These are phyloP conservation scores for Lasioglossum leucozonium DNA, from an alignment of 2,888 invertebrate genomes.

Conservation along the genomic window DNA sequence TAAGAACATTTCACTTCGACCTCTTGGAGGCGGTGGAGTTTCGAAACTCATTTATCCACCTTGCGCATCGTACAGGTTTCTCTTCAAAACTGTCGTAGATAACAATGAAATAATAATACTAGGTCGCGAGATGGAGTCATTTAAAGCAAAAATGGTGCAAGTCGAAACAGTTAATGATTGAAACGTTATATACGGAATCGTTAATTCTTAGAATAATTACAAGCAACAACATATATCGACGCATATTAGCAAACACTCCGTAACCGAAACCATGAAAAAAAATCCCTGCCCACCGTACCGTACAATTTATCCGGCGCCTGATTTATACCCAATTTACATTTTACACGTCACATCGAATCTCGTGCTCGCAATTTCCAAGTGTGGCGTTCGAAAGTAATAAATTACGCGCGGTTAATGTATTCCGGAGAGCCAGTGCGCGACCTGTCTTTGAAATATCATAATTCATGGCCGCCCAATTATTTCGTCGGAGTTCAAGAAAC, in stretches of 20 bases:
- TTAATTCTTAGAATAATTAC: no score
- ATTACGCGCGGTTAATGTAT: not conserved
- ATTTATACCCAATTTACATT: conserved; percentile 8
- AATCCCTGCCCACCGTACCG: not conserved
- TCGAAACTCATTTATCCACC: not conserved
- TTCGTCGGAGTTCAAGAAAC: conserved; percentile 33
- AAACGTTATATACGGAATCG: no score
- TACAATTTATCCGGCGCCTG: not conserved
- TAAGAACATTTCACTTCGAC: conserved; percentile 9
- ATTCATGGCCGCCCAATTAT: conserved; percentile 49
- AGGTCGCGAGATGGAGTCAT: not conserved
- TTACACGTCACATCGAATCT: conserved; percentile 1
- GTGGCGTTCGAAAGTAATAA: not conserved
- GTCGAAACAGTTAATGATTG: not conserved
- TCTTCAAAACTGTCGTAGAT: not conserved
- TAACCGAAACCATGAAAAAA: not conserved
- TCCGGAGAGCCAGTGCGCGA: not conserved
- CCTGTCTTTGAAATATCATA: conserved; percentile 34
- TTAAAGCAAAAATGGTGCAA: no score
- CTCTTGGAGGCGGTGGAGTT: not conserved
- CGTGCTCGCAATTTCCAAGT: not conserved
- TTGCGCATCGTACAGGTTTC: not conserved
- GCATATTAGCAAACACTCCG: not conserved
- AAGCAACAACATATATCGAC: not conserved
- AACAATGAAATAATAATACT: not conserved